phyloP scores from a whole-genome alignment of 2,888 invertebrate species.

The Thecophora atra region DNA sequence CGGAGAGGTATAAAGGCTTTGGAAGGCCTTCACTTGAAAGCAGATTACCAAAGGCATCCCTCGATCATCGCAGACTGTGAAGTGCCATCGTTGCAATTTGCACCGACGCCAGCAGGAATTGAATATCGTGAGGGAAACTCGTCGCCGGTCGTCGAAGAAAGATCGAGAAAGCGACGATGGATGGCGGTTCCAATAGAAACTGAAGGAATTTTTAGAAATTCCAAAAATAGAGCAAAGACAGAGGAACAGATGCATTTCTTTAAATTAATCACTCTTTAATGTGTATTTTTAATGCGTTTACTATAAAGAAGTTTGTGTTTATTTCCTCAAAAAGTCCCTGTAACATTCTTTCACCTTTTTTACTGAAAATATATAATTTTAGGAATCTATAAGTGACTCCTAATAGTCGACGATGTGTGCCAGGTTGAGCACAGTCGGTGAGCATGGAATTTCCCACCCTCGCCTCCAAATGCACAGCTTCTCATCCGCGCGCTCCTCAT shows the following conservation, averaged over 20 bases:
- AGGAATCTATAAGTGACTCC: slow-evolving; percentile 9
- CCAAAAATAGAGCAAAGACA: too few relatives aligned
- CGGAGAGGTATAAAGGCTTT: background rate
- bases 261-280: too few relatives aligned
- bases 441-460: background rate
- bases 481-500: too few relatives aligned
- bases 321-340: background rate
- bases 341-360: background rate
- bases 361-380: too few relatives aligned
- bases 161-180: background rate
- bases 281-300: too few relatives aligned
- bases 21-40: background rate
- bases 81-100: background rate
- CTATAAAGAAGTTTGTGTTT: too few relatives aligned
- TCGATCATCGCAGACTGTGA: background rate
- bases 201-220: too few relatives aligned
- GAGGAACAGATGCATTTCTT: background rate
- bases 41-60: background rate
- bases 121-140: background rate
- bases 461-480: too few relatives aligned
- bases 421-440: background rate
- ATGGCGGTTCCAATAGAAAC: background rate
- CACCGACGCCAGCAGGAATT: slow-evolving; percentile 4
- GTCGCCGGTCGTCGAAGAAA: background rate
- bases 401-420: background rate